Evolutionary conservation across 2,113 vertebrate genomes (phyloP).

Genomic region (Gobio gobio): DNA sequence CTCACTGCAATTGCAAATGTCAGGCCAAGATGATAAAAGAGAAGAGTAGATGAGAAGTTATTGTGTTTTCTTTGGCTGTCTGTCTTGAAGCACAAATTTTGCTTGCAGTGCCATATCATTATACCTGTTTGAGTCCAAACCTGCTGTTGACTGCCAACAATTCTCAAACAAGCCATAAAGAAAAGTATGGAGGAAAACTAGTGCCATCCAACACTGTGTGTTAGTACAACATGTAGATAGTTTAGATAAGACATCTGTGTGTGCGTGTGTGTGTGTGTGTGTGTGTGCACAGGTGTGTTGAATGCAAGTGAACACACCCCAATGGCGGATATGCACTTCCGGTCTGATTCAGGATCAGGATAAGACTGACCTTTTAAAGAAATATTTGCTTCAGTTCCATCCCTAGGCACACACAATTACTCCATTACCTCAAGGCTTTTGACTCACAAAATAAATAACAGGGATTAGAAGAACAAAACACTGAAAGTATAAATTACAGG

Average conservation of each 20-base stretch:
- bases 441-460: neutral
- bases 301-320: constrained; percentile 12
- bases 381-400: constrained; percentile 31
- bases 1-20: neutral
- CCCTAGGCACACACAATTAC: neutral
- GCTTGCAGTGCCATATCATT: neutral
- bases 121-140: neutral
- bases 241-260: neutral
- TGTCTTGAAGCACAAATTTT: neutral
- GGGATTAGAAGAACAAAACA: neutral
- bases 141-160: neutral
- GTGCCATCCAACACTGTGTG: neutral
- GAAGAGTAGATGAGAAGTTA: neutral
- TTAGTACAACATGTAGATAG: neutral
- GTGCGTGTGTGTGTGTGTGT: neutral
- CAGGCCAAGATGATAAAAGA: constrained; percentile 10
- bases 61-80: constrained; percentile 6
- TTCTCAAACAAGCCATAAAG: constrained; percentile 2
- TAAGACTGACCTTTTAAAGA: neutral
- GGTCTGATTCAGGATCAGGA: constrained; percentile 21
- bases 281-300: constrained; percentile 21
- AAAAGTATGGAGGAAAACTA: neutral
- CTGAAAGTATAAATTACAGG: neutral
- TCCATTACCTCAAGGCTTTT: neutral
- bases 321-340: constrained; percentile 8